Conservation (phyloP, 30 jellyfish, hydroid and myxozoan genomes). For the Hydractinia symbiolongicarpus region DNA sequence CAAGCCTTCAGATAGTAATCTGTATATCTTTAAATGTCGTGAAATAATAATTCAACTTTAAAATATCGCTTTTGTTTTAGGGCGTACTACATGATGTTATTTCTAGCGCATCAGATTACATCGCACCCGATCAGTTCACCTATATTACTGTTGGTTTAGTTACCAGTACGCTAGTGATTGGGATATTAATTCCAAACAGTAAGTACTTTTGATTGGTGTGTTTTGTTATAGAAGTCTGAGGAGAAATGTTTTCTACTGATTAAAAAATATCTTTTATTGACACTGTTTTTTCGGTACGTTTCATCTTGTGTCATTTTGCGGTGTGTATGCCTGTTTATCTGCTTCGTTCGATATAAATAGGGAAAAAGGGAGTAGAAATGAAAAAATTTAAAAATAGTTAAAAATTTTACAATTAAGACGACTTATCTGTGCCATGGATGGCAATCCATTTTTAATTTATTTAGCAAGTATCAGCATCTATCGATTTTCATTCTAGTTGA, state of each 20-base stretch:
- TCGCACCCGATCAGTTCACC: conserved; percentile 77
- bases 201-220: conserved; percentile 17
- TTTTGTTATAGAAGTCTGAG: no score
- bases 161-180: conserved; percentile 79
- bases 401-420: neutral
- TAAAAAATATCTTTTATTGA: no score
- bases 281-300: no score
- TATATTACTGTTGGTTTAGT: conserved; percentile 59
- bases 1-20: no score
- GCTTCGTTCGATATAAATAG: no score
- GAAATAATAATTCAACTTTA: no score
- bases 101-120: conserved; percentile 90
- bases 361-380: neutral
- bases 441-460: no score
- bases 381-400: neutral
- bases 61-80: conserved; percentile 5
- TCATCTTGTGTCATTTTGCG: no score
- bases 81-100: conserved; percentile 56
- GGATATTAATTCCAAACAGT: conserved; percentile 89
- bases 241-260: no score
- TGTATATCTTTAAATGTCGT: no score
- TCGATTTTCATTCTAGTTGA: conserved; percentile 50
- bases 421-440: neutral
- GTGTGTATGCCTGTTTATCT: no score
- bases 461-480: neutral